Evolutionary conservation across 2,113 vertebrate genomes (phyloP).

Genomic region (Centropristis striata): DNA sequence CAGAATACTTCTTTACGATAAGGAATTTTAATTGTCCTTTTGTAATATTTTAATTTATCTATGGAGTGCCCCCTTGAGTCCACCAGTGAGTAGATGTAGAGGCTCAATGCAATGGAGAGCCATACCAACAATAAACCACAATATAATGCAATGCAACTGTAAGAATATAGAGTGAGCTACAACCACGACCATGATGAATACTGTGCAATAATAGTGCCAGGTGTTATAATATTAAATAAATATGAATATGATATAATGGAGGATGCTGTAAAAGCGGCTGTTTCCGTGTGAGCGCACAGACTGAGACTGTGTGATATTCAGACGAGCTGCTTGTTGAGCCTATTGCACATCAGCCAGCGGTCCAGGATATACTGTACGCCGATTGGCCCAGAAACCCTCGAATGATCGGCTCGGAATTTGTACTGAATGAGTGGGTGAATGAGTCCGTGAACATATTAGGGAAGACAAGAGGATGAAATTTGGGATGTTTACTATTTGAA

Average conservation of each 20-base stretch:
- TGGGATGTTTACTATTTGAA: slow-evolving; percentile 16
- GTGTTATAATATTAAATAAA: background rate
- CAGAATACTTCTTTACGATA: too few species aligned
- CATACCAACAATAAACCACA: background rate
- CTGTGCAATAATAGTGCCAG: background rate
- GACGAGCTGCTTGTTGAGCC: slow-evolving; percentile 49
- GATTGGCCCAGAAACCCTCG: slow-evolving; percentile 77
- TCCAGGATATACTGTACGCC: slow-evolving; percentile 46
- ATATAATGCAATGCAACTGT: background rate
- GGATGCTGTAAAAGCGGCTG: background rate
- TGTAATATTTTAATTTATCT: too few species aligned
- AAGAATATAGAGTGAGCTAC: background rate
- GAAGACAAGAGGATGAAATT: background rate
- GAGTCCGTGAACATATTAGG: slow-evolving; percentile 34
- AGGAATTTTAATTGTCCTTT: too few species aligned
- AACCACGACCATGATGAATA: background rate
- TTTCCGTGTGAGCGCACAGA: slow-evolving; percentile 14
- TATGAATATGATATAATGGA: background rate
- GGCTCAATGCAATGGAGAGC: background rate
- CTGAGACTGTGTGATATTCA: slow-evolving; percentile 18
- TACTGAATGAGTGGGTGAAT: slow-evolving; percentile 57
- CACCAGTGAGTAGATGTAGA: background rate
- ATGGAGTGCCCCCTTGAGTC: too few species aligned
- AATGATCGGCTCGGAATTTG: slow-evolving; percentile 81
- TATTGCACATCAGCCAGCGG: slow-evolving; percentile 44